Evolutionary conservation across 1,140 invertebrate genomes (phyloP), one percentile per base, ranked within the genome.

Genomic region (Eulimnadia texana): DNA sequence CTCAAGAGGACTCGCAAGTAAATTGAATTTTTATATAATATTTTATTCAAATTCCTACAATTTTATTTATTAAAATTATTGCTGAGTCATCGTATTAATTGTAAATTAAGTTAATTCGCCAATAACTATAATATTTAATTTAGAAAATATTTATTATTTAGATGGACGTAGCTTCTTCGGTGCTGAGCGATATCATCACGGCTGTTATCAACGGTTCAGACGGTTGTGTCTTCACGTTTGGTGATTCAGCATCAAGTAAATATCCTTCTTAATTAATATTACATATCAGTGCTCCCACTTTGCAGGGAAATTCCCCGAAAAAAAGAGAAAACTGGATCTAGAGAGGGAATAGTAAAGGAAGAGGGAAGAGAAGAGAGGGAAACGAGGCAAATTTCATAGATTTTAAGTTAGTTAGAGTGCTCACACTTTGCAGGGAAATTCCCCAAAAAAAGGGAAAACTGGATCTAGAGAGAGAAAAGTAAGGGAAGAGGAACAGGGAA

Each of bases 151-250:
- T 47, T 58, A 47, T 73, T 70, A 84, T 84, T 2, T 82, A 94
- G 90, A 84, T 84, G 64, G 91, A 94, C 73, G 81, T 95, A 51
- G 92, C 89, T 71, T 84, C 88, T 50, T 86, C 86, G 67, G 89
- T 90, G n/a, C 76, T 96, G 54, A 88, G 88, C 24, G 92, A 96
- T 70, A 88, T 94, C 61, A 89, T 95, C 66, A 89, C 93, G 69
- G 88, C 91, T 28, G 91, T 95, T 62, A 87, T 96, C 68, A 90
- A 90, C 69, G 92, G 92, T 16, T 88, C 85, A 20, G 92, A 96
- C 72, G 91, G 90, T 50, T 94, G 90, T 73, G 80, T 96, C 60
- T 92, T 93, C 72, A 89, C 85, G 68, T 92, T 90, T 70, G 91
- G 92, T 70, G 90, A 95, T 72, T 85, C 90, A 52, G 86, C 84